These are phyloP conservation scores for Aramus guarauna DNA, from an alignment of 2,113 vertebrate species.

Conservation along the genomic window DNA sequence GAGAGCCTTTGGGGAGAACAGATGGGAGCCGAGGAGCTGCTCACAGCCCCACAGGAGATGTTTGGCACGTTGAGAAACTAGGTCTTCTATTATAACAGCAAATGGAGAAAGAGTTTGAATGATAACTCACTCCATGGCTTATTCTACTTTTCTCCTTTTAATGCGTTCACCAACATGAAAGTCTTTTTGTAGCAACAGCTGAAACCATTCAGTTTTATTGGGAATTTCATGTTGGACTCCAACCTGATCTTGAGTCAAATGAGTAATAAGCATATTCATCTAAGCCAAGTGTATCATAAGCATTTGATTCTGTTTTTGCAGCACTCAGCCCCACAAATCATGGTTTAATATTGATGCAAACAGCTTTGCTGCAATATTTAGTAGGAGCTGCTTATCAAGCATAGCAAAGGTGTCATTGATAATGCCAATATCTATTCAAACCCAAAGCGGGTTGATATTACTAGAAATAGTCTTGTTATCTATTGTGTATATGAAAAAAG, in stretches of 20 bases:
- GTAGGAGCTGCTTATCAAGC: background rate
- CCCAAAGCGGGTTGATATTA: background rate
- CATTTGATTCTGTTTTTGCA: background rate
- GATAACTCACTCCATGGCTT: background rate
- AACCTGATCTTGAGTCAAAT: background rate
- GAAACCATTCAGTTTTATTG: background rate
- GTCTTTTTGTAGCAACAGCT: background rate
- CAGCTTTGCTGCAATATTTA: background rate
- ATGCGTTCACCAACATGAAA: background rate
- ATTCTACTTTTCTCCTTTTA: background rate
- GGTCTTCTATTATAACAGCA: background rate
- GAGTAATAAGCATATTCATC: background rate
- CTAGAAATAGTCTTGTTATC: background rate
- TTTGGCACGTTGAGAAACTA: background rate
- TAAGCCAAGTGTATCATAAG: background rate
- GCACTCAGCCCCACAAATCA: background rate
- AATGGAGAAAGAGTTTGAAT: background rate
- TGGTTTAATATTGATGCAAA: background rate
- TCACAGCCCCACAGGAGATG: background rate
- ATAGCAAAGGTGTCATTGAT: background rate
- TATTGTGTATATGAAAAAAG: background rate
- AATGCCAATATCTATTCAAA: background rate
- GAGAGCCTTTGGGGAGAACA: background rate
- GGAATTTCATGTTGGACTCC: background rate
- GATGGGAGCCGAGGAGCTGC: background rate